Evolutionary conservation across 2,113 vertebrate species (phyloP).

Genomic region (Vidua chalybeata): DNA sequence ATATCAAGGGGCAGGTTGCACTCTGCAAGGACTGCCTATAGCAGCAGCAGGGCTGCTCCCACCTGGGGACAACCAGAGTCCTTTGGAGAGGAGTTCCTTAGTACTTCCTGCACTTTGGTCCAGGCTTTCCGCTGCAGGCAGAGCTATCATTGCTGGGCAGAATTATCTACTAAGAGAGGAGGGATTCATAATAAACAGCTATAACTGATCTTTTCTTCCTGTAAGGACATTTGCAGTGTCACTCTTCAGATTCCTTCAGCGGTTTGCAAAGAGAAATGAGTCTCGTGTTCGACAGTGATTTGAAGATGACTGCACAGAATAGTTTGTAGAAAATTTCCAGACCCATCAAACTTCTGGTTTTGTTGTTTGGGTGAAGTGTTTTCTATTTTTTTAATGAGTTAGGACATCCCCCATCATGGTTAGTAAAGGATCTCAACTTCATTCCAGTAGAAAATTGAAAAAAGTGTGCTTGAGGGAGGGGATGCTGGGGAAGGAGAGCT

Average conservation of each 20-base stretch:
- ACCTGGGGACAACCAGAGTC: slow-evolving; percentile 15
- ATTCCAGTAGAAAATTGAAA: slow-evolving; percentile 23
- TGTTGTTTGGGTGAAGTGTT: slow-evolving; percentile 65
- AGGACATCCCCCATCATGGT: background rate
- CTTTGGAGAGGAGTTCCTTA: slow-evolving; percentile 35
- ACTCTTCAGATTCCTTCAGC: slow-evolving; percentile 30
- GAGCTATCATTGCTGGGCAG: slow-evolving; percentile 24
- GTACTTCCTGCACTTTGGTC: slow-evolving; percentile 65
- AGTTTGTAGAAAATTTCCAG: slow-evolving; percentile 59
- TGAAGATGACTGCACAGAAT: slow-evolving; percentile 50
- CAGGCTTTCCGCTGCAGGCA: slow-evolving; percentile 40
- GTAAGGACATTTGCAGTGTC: slow-evolving; percentile 23
- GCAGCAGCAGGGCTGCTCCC: slow-evolving; percentile 53
- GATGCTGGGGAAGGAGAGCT: background rate
- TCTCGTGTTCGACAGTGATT: slow-evolving; percentile 1
- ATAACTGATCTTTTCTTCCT: slow-evolving; percentile 35
- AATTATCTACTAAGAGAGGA: slow-evolving; percentile 32
- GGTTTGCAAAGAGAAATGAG: background rate
- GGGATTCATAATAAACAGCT: slow-evolving; percentile 31
- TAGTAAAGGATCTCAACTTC: slow-evolving; percentile 6
- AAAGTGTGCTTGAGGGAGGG: background rate
- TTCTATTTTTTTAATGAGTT: slow-evolving; percentile 51
- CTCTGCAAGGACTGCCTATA: slow-evolving; percentile 96
- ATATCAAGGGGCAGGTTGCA: slow-evolving; percentile 98
- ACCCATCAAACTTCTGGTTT: slow-evolving; percentile 54